Evolutionary conservation across 2,888 invertebrate genomes (phyloP), one percentile per base, ranked within the genome.

Genomic region (Mythimna loreyi): DNA sequence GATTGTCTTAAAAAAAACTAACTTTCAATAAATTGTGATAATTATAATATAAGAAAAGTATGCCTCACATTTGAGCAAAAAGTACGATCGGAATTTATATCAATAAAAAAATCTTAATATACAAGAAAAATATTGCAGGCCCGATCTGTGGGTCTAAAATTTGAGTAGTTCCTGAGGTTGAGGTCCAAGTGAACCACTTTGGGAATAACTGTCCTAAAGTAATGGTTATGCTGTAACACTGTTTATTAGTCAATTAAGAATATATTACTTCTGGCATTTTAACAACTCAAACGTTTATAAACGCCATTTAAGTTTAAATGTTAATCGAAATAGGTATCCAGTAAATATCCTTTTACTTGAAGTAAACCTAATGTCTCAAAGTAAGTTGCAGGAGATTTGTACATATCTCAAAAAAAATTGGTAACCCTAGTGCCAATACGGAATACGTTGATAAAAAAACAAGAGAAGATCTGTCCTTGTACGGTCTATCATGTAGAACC

Each of bases 191-290:
- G 16, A 16, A 21, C 1, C 33, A 36, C 16, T 36, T 56, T 56
- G 16, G 16, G 16, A 16, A 21, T 16, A 16, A 33, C 21, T 33
- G 33, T 3, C 21, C 21, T 36, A 53, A 64, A 64, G 0, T 56
- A 52, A 56, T 67, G n/a, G 43, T 19, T 30, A 66, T 60, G 25
- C 19, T 33, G n/a, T 66, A 66, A 55, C 2, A 9, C 52, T 40
- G 11, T 66, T 56, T 47, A 28, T 23, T 55, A 11, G 28, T 50
- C 33, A 67, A 59, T 72, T 67, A 53, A 67, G 53, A 67, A 60
- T 75, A 58, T 25, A 75, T 73, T 75, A 75, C 40, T 58, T 49
- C 47, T 68, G 75, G 23, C 33, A 58, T 75, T 73, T 75, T 75
- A 68, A 75, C 62, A 25, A 49, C 56, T 52, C 43, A 62, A 58